These are phyloP conservation scores for Cephus nigrinus DNA, from an alignment of 2,888 invertebrate genomes.

Conservation along the genomic window DNA sequence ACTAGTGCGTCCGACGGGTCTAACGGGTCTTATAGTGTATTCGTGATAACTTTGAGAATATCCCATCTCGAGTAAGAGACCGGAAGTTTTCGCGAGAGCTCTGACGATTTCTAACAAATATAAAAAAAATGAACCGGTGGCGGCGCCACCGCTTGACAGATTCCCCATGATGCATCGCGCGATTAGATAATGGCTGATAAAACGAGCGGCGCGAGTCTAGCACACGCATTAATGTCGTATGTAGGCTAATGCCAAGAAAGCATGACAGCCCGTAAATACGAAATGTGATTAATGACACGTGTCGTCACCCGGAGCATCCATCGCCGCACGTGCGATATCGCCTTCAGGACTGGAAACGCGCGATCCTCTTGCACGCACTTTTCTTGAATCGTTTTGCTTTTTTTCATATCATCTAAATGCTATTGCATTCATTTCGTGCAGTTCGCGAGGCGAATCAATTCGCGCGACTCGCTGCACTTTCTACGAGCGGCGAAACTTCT, in stretches of 20 bases:
- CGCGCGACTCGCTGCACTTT: background rate
- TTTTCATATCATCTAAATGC: background rate
- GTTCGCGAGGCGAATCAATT: background rate
- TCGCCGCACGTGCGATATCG: background rate
- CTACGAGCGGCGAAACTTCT: background rate
- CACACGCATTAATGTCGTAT: constrained; percentile 33
- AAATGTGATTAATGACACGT: constrained; percentile 52
- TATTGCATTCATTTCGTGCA: background rate
- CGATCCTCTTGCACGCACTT: background rate
- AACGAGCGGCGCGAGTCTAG: constrained; percentile 24
- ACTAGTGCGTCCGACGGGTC: too few species aligned
- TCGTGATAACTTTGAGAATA: too few species aligned
- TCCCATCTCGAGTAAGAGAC: too few species aligned
- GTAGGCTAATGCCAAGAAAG: constrained; percentile 59
- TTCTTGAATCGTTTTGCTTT: background rate
- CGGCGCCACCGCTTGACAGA: too few species aligned
- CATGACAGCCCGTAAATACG: constrained; percentile 46
- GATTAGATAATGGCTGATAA: constrained; percentile 13
- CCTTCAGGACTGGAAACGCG: background rate
- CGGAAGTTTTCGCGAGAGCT: too few species aligned
- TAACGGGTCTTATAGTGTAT: too few species aligned
- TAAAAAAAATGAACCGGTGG: too few species aligned
- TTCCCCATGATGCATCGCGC: too few species aligned
- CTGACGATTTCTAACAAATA: too few species aligned
- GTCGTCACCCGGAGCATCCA: constrained; percentile 42